A percentile compares a stretch with the other conserved stretches of the same genome.
phyloP scores from a whole-genome alignment of 2,797 vertebrate species.

The Tinamus major region DNA sequence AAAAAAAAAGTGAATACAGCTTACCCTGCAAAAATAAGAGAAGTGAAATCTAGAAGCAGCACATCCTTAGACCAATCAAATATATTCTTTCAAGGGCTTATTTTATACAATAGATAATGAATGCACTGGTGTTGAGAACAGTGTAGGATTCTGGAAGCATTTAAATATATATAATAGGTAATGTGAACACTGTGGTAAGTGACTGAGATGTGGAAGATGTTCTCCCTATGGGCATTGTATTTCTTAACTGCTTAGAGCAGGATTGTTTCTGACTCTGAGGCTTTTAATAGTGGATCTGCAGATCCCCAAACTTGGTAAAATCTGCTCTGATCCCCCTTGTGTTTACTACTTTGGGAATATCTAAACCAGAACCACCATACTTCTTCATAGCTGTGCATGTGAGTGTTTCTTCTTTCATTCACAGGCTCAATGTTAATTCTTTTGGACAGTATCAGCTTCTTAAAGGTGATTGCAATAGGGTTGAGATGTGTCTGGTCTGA shows the following conservation, averaged over 20 bases:
- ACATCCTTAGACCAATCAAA: not conserved
- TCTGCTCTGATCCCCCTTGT: not conserved
- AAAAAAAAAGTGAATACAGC: not conserved
- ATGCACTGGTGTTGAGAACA: not conserved
- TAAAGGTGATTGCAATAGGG: accelerated
- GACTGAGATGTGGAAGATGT: not conserved
- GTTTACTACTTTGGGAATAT: not conserved
- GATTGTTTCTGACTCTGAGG: not conserved
- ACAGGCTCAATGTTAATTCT: not conserved
- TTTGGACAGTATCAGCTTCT: not conserved
- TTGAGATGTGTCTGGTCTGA: not conserved
- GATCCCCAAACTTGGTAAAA: not conserved
- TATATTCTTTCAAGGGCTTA: not conserved
- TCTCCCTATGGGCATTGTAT: not conserved
- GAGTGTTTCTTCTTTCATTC: not conserved
- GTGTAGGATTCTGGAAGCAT: not conserved
- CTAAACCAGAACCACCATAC: not conserved
- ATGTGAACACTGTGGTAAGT: not conserved
- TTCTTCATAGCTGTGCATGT: accelerated
- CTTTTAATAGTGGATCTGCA: not conserved
- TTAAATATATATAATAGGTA: not conserved
- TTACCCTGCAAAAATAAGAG: not conserved
- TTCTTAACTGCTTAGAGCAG: not conserved
- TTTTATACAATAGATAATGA: not conserved
- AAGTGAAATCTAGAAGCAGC: not conserved